phyloP scores from a whole-genome alignment of 37 sponge, comb jelly and placozoan genomes.

The Amphimedon queenslandica region DNA sequence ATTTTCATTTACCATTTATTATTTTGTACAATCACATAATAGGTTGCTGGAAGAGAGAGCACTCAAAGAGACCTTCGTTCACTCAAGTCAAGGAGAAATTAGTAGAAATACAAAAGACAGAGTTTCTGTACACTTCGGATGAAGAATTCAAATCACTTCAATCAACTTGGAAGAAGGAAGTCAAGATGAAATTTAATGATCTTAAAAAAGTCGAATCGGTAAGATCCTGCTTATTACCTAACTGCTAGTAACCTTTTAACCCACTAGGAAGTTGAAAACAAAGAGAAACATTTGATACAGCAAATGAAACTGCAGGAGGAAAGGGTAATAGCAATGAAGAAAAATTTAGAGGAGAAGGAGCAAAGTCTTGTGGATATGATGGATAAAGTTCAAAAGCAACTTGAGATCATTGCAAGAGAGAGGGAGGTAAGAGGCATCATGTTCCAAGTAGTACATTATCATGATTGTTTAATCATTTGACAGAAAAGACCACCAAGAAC shows the following conservation, averaged over 20 bases:
- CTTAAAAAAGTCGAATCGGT: constrained; percentile 78
- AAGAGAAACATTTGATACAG: neutral
- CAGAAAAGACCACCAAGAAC: constrained; percentile 31
- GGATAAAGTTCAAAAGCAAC: neutral
- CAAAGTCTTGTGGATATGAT: neutral
- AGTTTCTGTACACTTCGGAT: constrained; percentile 43
- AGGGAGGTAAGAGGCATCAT: neutral
- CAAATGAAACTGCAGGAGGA: neutral
- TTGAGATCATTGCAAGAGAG: neutral
- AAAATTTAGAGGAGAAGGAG: neutral
- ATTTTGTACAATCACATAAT: constrained; percentile 16
- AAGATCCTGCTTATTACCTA: constrained; percentile 11
- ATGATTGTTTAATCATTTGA: neutral
- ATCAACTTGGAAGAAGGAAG: constrained; percentile 78
- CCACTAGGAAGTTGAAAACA: constrained; percentile 4
- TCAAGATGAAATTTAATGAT: constrained; percentile 58
- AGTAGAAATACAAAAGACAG: constrained; percentile 18
- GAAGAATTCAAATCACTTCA: constrained; percentile 69
- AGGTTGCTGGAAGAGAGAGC: constrained; percentile 79
- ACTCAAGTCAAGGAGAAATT: constrained; percentile 32
- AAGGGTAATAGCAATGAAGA: too few relatives aligned
- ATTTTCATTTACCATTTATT: too few relatives aligned
- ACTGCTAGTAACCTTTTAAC: neutral
- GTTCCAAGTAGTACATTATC: neutral
- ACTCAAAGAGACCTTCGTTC: constrained; percentile 65